phyloP scores from a whole-genome alignment of 2,113 vertebrate genomes.

The Scortum barcoo region DNA sequence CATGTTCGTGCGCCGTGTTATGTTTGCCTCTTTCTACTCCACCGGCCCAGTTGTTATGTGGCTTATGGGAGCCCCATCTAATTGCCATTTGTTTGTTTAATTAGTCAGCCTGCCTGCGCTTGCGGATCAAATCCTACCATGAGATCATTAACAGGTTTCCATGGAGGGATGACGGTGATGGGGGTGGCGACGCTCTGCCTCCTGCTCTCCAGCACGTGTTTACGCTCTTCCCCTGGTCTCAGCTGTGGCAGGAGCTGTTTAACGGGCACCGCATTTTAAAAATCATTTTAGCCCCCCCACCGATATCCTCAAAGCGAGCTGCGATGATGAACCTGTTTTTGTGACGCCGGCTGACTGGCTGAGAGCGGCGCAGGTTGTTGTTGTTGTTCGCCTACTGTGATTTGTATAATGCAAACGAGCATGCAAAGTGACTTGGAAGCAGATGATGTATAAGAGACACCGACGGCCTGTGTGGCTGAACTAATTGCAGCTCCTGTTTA shows the following conservation, averaged over 20 bases:
- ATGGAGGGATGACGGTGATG: slow-evolving; percentile 46
- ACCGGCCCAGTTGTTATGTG: slow-evolving; percentile 24
- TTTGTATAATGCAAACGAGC: slow-evolving; percentile 61
- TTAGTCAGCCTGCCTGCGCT: slow-evolving; percentile 61
- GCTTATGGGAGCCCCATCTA: slow-evolving; percentile 54
- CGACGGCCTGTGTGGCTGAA: not conserved
- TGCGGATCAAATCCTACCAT: slow-evolving; percentile 51
- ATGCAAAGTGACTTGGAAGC: slow-evolving; percentile 40
- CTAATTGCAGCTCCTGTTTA: slow-evolving; percentile 22
- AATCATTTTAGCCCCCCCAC: slow-evolving; percentile 36
- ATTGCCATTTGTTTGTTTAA: slow-evolving; percentile 74
- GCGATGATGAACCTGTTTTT: slow-evolving; percentile 23
- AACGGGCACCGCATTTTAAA: slow-evolving; percentile 29
- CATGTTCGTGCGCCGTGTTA: not conserved
- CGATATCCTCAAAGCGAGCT: not conserved
- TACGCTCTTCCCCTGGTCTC: slow-evolving; percentile 35
- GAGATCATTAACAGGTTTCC: slow-evolving; percentile 76
- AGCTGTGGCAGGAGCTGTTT: slow-evolving; percentile 40
- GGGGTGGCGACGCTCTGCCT: slow-evolving; percentile 1
- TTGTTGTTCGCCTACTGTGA: not conserved
- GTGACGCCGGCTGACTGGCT: not conserved
- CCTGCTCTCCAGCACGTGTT: slow-evolving; percentile 32
- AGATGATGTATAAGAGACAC: not conserved
- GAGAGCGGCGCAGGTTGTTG: not conserved
- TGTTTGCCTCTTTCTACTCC: slow-evolving; percentile 48